A percentile compares a stretch with the other conserved stretches of the same genome.
phyloP scores from a whole-genome alignment of 2,113 vertebrate species.

The Phocoena sinus region DNA sequence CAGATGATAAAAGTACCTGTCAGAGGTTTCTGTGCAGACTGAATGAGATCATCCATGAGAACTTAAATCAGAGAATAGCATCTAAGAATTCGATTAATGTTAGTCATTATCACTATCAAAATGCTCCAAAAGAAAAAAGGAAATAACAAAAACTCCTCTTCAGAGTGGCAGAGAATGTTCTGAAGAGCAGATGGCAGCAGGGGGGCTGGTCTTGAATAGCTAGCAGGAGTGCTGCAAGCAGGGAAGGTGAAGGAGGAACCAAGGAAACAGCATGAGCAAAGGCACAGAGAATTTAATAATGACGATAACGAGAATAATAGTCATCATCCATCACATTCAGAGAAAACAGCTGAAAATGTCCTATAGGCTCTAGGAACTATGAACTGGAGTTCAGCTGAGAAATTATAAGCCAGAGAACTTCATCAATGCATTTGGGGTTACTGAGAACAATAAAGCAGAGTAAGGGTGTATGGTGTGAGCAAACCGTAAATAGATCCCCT shows the following conservation, averaged over 20 bases:
- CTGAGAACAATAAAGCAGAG: neutral
- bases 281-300: neutral
- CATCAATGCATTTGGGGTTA: neutral
- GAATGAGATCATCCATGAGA: neutral
- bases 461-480: neutral
- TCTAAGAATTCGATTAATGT: neutral
- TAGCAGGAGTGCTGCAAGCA: neutral
- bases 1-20: neutral
- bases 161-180: neutral
- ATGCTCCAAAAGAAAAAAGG: neutral
- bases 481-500: conserved; percentile 19
- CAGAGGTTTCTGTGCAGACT: neutral
- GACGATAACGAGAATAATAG: neutral
- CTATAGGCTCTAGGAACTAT: neutral
- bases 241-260: neutral
- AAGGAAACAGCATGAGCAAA: neutral
- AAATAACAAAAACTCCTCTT: neutral
- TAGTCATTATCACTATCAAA: neutral
- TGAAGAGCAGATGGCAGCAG: neutral
- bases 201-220: neutral
- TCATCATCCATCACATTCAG: neutral
- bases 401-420: neutral
- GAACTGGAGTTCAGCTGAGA: neutral
- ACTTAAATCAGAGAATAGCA: neutral
- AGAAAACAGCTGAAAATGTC: neutral